Evolutionary conservation across 2,888 invertebrate species (phyloP), one percentile per base, ranked within the genome.

Genomic region (Chrysolina americana): DNA sequence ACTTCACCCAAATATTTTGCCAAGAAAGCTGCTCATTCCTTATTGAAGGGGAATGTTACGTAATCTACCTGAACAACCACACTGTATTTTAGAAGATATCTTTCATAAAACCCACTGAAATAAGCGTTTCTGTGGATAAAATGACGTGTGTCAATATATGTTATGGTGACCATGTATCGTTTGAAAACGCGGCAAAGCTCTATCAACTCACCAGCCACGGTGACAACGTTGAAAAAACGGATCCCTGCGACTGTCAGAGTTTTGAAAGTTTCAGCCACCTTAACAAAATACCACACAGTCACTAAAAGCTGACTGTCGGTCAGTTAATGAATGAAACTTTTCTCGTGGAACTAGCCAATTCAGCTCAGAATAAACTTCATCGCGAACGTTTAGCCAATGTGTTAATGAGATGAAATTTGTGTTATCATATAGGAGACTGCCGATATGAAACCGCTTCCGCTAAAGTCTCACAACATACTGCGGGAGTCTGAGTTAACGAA

Each of bases 151-250:
- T n/a, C n/a, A n/a, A n/a, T 28, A 28, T 28, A 28, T 28, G 28
- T 28, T 28, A n/a, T n/a, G n/a, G n/a, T n/a, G n/a, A n/a, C n/a
- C n/a, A n/a, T n/a, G n/a, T n/a, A n/a, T n/a, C n/a, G 0, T 0
- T 6, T 6, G 8, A 3, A 36, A 36, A 36, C 6, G 36, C 8
- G 36, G 36, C 36, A 63, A 13, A 23, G 41, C 56, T 66, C 68
- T 21, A 48, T 75, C 70, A 78, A 85, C 86, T 85, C 84, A 86
- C 86, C 86, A 84, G 85, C 84, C 85, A 85, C 84, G 84, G 84
- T 85, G 85, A 83, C 81, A 76, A 81, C 79, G 79, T 80, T 78
- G 76, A 80, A 68, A 70, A 84, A 83, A 79, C 81, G 81, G 78
- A 79, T 81, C 83, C 83, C 78, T 80, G 79, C 78, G 79, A 77